phyloP scores from a whole-genome alignment of 2,113 vertebrate species.

The Atherinomorus stipes region DNA sequence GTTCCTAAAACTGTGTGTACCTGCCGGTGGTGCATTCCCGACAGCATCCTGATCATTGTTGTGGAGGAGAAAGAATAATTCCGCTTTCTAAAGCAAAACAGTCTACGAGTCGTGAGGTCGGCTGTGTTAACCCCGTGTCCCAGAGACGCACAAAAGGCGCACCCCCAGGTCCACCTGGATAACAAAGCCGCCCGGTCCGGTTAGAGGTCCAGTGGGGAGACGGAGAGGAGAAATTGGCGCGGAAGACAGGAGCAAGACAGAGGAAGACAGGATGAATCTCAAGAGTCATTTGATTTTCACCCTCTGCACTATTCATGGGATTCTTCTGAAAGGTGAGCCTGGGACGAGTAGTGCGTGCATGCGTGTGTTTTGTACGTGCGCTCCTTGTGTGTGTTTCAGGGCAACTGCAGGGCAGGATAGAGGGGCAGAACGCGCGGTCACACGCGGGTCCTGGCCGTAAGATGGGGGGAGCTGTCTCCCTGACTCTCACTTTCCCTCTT shows the following conservation, averaged over 20 bases:
- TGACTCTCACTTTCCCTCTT: neutral
- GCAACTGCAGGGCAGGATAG: conserved; percentile 32
- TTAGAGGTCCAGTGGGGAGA: conserved; percentile 54
- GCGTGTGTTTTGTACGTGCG: neutral
- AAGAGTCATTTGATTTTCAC: conserved; percentile 78
- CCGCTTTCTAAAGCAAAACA: conserved; percentile 3
- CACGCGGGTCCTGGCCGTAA: conserved; percentile 30
- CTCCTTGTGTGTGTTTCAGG: conserved; percentile 20
- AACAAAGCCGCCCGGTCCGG: conserved; percentile 53
- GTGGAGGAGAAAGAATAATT: conserved; percentile 20
- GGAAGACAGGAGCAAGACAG: conserved; percentile 29
- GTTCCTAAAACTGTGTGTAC: conserved; percentile 23
- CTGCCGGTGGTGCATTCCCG: conserved; percentile 18
- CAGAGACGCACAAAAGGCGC: conserved; percentile 49
- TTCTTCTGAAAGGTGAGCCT: conserved; percentile 79
- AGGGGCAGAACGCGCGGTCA: conserved; percentile 43
- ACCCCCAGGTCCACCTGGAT: conserved; percentile 70
- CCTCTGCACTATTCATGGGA: conserved; percentile 78
- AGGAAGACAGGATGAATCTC: conserved; percentile 75
- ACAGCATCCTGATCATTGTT: conserved; percentile 2
- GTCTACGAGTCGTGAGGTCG: conserved; percentile 39
- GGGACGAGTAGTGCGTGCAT: conserved; percentile 31
- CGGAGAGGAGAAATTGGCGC: conserved; percentile 52
- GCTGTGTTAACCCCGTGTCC: conserved; percentile 24
- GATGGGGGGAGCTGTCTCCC: neutral